phyloP scores from a whole-genome alignment of 2,888 invertebrate species.

The Cenopis cana region DNA sequence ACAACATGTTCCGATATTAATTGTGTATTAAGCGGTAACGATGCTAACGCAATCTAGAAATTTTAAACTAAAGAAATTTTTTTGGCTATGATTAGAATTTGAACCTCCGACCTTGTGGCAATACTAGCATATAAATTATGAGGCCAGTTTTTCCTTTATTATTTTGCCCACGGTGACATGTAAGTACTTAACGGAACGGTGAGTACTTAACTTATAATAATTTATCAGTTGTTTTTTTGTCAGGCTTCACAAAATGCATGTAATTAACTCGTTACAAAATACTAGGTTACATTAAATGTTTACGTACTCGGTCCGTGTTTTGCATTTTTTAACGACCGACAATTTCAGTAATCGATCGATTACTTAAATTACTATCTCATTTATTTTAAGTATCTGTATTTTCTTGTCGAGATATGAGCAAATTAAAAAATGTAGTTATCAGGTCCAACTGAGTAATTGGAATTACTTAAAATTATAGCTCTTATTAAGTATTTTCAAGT shows the following conservation, averaged over 20 bases:
- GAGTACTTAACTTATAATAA: neutral
- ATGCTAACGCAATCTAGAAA: too few relatives aligned
- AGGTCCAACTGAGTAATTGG: neutral
- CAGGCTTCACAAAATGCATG: neutral
- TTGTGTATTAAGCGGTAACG: too few relatives aligned
- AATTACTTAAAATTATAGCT: neutral
- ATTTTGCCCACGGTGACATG: too few relatives aligned
- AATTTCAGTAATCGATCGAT: constrained; percentile 20
- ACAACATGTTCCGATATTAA: too few relatives aligned
- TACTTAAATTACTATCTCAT: constrained; percentile 19
- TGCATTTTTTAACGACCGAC: constrained; percentile 6
- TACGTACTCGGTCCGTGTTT: constrained; percentile 9
- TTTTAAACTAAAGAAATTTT: too few relatives aligned
- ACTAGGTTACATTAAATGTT: constrained; percentile 8
- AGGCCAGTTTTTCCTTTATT: too few relatives aligned
- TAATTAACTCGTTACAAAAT: constrained; percentile 13
- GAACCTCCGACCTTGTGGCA: too few relatives aligned
- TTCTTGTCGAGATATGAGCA: constrained; percentile 11
- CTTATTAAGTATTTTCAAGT: too few relatives aligned
- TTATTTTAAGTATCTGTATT: constrained; percentile 12
- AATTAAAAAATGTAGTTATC: neutral
- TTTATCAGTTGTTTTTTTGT: too few relatives aligned
- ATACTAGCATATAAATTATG: too few relatives aligned
- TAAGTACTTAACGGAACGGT: neutral
- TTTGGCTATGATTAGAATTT: too few relatives aligned